These are phyloP conservation scores for Eupithecia subumbrata DNA, from an alignment of 2,888 invertebrate genomes.

Conservation along the genomic window DNA sequence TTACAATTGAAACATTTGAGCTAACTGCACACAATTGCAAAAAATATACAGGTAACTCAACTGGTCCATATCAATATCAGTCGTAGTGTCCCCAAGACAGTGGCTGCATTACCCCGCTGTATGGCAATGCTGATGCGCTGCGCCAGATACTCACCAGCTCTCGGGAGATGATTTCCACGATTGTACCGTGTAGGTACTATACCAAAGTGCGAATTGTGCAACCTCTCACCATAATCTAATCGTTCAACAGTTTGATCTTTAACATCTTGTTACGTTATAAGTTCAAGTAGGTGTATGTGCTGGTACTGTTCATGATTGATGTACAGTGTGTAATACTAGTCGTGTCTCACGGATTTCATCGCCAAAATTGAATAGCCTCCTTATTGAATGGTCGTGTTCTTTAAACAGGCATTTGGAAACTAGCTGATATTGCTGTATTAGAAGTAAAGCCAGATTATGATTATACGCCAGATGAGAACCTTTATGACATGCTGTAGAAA, in stretches of 20 bases:
- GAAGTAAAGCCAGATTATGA: too few relatives aligned
- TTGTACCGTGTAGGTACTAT: not conserved
- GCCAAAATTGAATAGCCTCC: not conserved
- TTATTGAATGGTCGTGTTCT: not conserved
- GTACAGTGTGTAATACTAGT: conserved; percentile 3
- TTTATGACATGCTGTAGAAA: too few relatives aligned
- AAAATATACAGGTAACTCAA: too few relatives aligned
- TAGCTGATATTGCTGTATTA: too few relatives aligned
- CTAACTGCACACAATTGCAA: too few relatives aligned
- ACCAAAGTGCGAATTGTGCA: conserved; percentile 57
- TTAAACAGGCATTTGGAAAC: not conserved
- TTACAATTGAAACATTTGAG: too few relatives aligned
- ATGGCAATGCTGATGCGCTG: too few relatives aligned
- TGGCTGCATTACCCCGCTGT: too few relatives aligned
- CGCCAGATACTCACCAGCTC: too few relatives aligned
- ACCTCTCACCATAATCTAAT: conserved; percentile 61
- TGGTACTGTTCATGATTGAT: not conserved
- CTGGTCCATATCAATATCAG: too few relatives aligned
- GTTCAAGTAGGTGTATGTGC: not conserved
- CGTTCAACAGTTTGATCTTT: conserved; percentile 63
- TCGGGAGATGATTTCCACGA: not conserved
- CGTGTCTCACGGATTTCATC: not conserved
- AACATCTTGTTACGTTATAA: conserved; percentile 49
- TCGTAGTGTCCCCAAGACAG: too few relatives aligned
- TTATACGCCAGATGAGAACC: too few relatives aligned